Conservation (phyloP, 2,888 invertebrate genomes). For the Orthonevra nobilis region DNA sequence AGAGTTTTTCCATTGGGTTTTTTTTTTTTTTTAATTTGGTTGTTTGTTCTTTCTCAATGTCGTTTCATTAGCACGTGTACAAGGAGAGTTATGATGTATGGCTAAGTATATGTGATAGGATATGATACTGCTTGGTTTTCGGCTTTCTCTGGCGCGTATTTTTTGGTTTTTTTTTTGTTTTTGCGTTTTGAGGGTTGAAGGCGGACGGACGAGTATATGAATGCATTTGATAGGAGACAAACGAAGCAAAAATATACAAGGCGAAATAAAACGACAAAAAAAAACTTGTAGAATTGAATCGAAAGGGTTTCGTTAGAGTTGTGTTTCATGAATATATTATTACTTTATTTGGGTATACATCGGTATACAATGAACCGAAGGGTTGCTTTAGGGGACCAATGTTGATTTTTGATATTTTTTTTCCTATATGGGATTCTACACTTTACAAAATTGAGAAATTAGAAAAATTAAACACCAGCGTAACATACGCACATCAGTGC, state of each 20-base stretch:
- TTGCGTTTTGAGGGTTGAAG: conserved; percentile 29
- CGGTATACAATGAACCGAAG: conserved; percentile 31
- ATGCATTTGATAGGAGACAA: conserved; percentile 24
- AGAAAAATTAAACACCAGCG: conserved; percentile 30
- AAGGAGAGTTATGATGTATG: conserved; percentile 53
- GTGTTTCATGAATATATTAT: conserved; percentile 70
- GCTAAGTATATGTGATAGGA: conserved; percentile 43
- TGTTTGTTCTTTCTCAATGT: conserved; percentile 62
- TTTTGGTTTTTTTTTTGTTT: too few species aligned
- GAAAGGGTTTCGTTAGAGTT: conserved; percentile 53
- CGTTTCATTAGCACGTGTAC: conserved; percentile 71
- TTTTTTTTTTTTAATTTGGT: conserved; percentile 26
- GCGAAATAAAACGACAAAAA: conserved; percentile 15
- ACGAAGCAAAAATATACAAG: too few species aligned
- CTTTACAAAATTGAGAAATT: conserved; percentile 26
- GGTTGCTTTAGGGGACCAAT: conserved; percentile 49
- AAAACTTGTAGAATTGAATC: conserved; percentile 48
- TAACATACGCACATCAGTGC: too few species aligned
- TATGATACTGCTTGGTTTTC: conserved; percentile 30
- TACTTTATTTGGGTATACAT: conserved; percentile 61
- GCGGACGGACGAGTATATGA: conserved; percentile 44
- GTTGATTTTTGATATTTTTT: conserved; percentile 22
- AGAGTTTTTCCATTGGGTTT: conserved; percentile 19
- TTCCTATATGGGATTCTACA: conserved; percentile 2
- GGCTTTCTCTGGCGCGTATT: conserved; percentile 56